A percentile compares a stretch with the other conserved stretches of the same genome.
phyloP scores from a whole-genome alignment of 2,113 vertebrate species.

The Sebastes fasciatus region DNA sequence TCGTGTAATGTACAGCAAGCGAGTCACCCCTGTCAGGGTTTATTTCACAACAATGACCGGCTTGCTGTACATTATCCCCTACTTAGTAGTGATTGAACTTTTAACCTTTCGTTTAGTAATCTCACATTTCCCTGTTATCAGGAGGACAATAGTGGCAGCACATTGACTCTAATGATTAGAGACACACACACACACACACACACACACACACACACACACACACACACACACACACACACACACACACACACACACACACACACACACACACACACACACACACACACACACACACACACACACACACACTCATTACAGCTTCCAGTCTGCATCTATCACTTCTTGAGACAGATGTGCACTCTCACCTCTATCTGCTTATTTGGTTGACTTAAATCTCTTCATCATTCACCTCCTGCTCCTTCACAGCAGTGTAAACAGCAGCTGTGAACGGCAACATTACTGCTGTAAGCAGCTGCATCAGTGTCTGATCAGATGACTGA shows the following conservation, averaged over 20 bases:
- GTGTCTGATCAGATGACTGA: constrained; percentile 52
- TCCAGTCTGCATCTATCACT: constrained; percentile 20
- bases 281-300: constrained; percentile 23
- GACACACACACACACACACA: too few relatives aligned
- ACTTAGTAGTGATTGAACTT: background rate
- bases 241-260: too few relatives aligned
- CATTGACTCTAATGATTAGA: constrained; percentile 26
- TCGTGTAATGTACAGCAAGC: too few relatives aligned
- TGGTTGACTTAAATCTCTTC: constrained; percentile 1
- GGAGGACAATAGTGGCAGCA: background rate
- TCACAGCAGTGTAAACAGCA: constrained; percentile 50
- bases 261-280: too few relatives aligned
- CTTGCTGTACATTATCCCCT: too few relatives aligned
- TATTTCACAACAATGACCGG: too few relatives aligned
- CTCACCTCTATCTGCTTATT: constrained; percentile 18
- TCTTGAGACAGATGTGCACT: constrained; percentile 18
- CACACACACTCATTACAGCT: constrained; percentile 11
- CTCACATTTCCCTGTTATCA: constrained; percentile 19
- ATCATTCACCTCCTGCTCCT: background rate
- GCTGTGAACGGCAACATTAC: constrained; percentile 33
- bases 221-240: constrained; percentile 26
- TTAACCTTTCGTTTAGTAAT: constrained; percentile 2
- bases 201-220: constrained; percentile 3
- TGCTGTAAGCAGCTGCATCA: constrained; percentile 48
- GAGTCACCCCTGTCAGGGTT: too few relatives aligned